Conservation (phyloP, 2,888 invertebrate species). For the Tetragonula carbonaria region DNA sequence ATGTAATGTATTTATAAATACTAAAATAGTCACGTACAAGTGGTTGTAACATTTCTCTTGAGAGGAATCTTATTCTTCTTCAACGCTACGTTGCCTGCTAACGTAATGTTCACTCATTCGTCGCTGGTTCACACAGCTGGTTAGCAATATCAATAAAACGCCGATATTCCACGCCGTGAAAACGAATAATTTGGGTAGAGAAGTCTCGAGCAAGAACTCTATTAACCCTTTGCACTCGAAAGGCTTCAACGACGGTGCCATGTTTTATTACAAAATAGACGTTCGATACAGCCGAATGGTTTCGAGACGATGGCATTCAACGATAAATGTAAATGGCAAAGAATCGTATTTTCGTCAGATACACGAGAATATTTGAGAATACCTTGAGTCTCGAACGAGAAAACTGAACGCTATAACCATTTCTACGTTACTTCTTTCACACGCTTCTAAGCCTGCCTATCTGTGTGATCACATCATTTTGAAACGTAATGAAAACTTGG, state of each 20-base stretch:
- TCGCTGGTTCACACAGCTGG: background rate
- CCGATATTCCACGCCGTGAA: background rate
- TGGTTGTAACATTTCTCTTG: background rate
- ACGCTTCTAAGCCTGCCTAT: background rate
- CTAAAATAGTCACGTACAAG: background rate
- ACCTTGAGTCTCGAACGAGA: too few species aligned
- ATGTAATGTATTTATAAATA: background rate
- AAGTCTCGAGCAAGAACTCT: constrained; percentile 3
- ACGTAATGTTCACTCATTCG: background rate
- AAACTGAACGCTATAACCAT: background rate
- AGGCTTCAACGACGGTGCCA: background rate
- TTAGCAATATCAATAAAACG: background rate
- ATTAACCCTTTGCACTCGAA: constrained; percentile 7
- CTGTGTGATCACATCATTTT: background rate
- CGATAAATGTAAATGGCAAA: background rate
- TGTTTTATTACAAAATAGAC: background rate
- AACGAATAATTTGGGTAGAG: background rate
- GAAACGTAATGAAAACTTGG: background rate
- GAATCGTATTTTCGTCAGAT: background rate
- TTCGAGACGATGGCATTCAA: background rate
- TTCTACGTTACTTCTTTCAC: background rate
- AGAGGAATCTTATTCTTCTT: background rate
- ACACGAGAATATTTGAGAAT: background rate
- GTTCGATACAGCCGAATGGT: background rate
- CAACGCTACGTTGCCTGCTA: too few species aligned